phyloP scores from a whole-genome alignment of 2,113 vertebrate genomes.

The Podiceps cristatus region DNA sequence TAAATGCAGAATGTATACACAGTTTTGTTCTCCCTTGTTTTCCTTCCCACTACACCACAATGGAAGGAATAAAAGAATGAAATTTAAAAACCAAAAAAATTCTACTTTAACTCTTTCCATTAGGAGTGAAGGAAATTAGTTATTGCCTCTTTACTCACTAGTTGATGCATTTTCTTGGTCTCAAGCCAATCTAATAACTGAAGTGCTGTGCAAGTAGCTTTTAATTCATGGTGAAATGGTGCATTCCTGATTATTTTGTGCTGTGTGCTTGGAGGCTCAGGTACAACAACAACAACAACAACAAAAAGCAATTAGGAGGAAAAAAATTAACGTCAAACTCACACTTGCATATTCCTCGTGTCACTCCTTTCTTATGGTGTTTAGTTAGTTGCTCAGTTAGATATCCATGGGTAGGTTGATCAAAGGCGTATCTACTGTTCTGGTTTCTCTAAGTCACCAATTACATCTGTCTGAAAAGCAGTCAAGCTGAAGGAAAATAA shows the following conservation, averaged over 20 bases:
- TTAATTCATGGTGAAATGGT: background rate
- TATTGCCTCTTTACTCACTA: background rate
- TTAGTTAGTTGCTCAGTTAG: background rate
- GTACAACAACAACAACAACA: background rate
- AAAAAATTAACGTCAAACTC: background rate
- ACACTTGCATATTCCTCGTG: background rate
- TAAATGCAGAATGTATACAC: background rate
- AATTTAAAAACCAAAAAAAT: rapidly evolving
- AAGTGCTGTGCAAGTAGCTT: background rate
- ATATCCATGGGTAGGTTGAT: background rate
- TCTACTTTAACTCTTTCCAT: background rate
- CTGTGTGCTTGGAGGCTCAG: background rate
- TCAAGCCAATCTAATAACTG: background rate
- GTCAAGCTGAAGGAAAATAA: background rate
- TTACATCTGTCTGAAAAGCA: background rate
- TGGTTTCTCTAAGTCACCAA: background rate
- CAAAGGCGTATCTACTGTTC: background rate
- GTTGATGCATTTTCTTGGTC: background rate
- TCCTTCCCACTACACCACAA: background rate
- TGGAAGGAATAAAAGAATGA: background rate
- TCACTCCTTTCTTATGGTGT: background rate
- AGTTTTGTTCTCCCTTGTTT: background rate
- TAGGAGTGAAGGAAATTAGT: background rate
- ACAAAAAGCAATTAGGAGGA: background rate
- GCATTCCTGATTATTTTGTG: background rate